Conservation (phyloP, 2,888 invertebrate genomes). For the Ormia ochracea region DNA sequence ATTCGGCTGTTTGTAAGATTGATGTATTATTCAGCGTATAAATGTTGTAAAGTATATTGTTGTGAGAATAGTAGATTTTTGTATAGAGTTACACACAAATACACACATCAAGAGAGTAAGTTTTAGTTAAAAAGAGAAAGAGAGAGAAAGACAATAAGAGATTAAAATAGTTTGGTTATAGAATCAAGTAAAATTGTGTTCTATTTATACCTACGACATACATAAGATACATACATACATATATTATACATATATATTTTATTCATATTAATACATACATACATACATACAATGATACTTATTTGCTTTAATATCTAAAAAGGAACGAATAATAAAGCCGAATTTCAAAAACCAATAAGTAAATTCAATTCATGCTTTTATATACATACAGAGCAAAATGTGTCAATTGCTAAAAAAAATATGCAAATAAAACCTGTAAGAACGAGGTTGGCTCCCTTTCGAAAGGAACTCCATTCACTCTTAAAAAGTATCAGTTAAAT, state of each 20-base stretch:
- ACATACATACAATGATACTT: neutral
- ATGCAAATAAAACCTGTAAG: too few relatives aligned
- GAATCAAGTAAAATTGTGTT: neutral
- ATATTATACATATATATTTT: neutral
- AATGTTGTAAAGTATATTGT: slow-evolving; percentile 36
- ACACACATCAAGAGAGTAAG: slow-evolving; percentile 44
- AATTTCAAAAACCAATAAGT: neutral
- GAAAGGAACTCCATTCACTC: too few relatives aligned
- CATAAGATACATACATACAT: too few relatives aligned
- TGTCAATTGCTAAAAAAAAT: neutral
- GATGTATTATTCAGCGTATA: slow-evolving; percentile 28
- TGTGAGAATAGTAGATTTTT: slow-evolving; percentile 13
- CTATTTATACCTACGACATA: neutral
- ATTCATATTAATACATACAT: neutral
- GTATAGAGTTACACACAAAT: slow-evolving; percentile 33
- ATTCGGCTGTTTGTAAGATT: slow-evolving; percentile 42
- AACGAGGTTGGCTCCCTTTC: too few relatives aligned
- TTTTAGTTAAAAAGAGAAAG: slow-evolving; percentile 25
- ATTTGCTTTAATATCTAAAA: neutral
- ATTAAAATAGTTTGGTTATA: neutral
- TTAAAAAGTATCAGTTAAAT: too few relatives aligned
- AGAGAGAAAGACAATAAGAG: neutral
- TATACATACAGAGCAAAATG: neutral
- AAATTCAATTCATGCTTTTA: neutral
- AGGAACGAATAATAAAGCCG: neutral